These are phyloP conservation scores for Cheilosia impressa DNA, from an alignment of 2,888 invertebrate species.

Conservation along the genomic window DNA sequence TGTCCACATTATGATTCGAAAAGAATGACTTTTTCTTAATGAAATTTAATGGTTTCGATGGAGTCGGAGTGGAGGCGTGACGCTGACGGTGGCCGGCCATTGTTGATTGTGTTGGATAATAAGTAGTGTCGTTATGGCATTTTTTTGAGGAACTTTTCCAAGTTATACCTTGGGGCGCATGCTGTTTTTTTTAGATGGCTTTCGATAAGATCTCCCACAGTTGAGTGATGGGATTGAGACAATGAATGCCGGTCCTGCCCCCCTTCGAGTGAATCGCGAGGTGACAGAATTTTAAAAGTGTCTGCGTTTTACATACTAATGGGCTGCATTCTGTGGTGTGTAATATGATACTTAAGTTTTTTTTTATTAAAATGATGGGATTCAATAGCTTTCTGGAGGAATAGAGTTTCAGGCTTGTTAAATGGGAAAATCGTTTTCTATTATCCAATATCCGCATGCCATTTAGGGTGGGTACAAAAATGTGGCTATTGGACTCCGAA, in stretches of 20 bases:
- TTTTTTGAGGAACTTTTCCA: not conserved
- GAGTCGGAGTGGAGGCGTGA: slow-evolving; percentile 20
- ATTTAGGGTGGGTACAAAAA: no score
- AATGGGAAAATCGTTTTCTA: not conserved
- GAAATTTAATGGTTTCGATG: slow-evolving; percentile 48
- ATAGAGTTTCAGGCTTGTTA: not conserved
- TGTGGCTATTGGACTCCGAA: no score
- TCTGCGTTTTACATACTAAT: slow-evolving; percentile 12
- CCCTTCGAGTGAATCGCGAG: not conserved
- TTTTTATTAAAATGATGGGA: not conserved
- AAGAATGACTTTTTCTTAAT: slow-evolving; percentile 14
- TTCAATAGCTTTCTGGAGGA: not conserved
- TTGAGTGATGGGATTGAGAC: slow-evolving; percentile 5
- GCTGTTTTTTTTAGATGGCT: slow-evolving; percentile 15
- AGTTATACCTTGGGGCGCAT: not conserved
- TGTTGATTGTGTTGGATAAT: slow-evolving; percentile 8
- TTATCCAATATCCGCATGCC: no score
- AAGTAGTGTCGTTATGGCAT: slow-evolving; percentile 10
- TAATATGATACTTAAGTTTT: slow-evolving; percentile 16
- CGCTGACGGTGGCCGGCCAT: not conserved
- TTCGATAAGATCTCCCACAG: slow-evolving; percentile 27
- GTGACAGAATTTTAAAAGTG: slow-evolving; percentile 3
- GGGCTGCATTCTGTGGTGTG: not conserved
- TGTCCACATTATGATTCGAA: slow-evolving; percentile 19
- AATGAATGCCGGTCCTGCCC: slow-evolving; percentile 27